Percentiles rank a stretch among this genome's conserved stretches.
Conservation (phyloP, 2,797 vertebrate genomes). For the Etheostoma perlongum region DNA sequence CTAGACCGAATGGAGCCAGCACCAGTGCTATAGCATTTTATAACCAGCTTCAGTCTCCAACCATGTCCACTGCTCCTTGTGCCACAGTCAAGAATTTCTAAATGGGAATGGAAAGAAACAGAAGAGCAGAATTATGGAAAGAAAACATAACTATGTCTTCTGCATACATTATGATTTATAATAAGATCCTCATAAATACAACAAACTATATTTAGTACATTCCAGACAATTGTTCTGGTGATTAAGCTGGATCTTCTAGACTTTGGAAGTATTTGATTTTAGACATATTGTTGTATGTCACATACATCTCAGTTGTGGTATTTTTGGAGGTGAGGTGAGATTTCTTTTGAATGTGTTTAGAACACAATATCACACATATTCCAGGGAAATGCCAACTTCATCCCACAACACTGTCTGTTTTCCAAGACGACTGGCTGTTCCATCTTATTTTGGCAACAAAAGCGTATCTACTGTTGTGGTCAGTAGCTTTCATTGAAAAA, state of each 20-base stretch:
- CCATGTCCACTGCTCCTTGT: not conserved
- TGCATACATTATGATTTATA: not conserved
- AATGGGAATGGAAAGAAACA: not conserved
- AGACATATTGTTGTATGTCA: too few relatives aligned
- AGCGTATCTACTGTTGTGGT: not conserved
- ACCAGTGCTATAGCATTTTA: not conserved
- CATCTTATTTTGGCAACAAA: conserved; percentile 36
- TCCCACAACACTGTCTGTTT: not conserved
- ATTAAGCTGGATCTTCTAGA: not conserved
- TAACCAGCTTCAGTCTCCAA: not conserved
- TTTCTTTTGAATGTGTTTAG: not conserved
- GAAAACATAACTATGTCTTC: conserved; percentile 4
- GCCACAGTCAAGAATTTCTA: not conserved
- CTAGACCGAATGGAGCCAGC: not conserved
- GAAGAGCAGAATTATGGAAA: not conserved
- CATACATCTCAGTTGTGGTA: not conserved
- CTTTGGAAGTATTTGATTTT: too few relatives aligned
- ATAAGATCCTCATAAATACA: not conserved
- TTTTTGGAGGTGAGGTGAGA: not conserved
- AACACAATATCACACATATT: not conserved
- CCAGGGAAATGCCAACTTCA: not conserved
- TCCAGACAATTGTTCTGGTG: not conserved
- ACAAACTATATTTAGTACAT: not conserved
- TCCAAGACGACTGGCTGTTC: not conserved
- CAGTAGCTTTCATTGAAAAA: conserved; percentile 3